phyloP scores from a whole-genome alignment of 2,797 vertebrate species.

The Anomalospiza imberbis region DNA sequence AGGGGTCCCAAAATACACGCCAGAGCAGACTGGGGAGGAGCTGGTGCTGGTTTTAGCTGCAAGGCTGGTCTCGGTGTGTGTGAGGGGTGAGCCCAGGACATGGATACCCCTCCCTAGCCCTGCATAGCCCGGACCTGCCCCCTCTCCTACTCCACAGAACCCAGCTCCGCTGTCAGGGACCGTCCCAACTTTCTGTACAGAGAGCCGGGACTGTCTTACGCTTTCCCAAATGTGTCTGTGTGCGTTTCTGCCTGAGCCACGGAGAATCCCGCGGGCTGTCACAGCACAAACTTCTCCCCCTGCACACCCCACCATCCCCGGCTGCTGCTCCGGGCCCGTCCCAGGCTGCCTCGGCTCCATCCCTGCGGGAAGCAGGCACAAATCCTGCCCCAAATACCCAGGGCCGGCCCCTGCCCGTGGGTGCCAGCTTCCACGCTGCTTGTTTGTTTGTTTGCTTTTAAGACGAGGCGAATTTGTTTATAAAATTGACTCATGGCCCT shows the following conservation, averaged over 20 bases:
- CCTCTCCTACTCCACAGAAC: not conserved
- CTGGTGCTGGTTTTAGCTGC: not conserved
- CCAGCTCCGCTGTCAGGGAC: not conserved
- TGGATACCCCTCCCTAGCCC: fast-evolving
- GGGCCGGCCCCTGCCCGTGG: not conserved
- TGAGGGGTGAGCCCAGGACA: not conserved
- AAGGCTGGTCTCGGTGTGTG: not conserved
- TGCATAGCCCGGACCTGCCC: not conserved
- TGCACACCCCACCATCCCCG: too few relatives aligned
- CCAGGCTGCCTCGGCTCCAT: not conserved
- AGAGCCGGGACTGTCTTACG: not conserved
- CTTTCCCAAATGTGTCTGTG: not conserved
- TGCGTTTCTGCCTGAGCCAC: not conserved
- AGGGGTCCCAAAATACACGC: not conserved
- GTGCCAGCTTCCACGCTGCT: not conserved
- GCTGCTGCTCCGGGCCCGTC: not conserved
- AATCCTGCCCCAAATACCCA: not conserved
- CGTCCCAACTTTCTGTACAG: not conserved
- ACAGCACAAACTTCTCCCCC: not conserved
- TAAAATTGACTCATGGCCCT: constrained; percentile 12
- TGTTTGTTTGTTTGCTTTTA: not conserved
- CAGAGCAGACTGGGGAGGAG: not conserved
- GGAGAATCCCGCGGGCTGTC: not conserved
- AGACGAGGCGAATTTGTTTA: not conserved
- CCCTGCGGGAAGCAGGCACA: not conserved